These are phyloP conservation scores for Mylabris phalerata DNA, from an alignment of 1,140 invertebrate genomes.

Conservation along the genomic window DNA sequence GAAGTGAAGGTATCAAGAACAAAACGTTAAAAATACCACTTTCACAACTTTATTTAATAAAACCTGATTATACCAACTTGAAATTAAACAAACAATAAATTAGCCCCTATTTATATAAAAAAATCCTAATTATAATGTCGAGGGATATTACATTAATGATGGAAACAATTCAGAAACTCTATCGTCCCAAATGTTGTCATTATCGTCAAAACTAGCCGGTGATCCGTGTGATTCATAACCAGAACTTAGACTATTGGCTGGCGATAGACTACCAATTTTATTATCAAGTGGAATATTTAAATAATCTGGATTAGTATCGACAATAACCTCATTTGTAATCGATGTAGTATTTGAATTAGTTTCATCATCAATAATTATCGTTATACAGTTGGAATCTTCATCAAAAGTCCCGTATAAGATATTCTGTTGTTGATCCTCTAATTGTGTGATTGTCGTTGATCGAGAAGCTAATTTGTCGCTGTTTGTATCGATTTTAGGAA, in stretches of 20 bases:
- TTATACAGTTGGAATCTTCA: slow-evolving; percentile 63
- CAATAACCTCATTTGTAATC: slow-evolving; percentile 43
- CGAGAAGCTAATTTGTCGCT: slow-evolving; percentile 10
- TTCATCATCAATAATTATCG: slow-evolving; percentile 60
- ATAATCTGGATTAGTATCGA: slow-evolving; percentile 23
- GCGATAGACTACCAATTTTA: slow-evolving; percentile 6
- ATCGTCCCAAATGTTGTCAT: slow-evolving; percentile 32
- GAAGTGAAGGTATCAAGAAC: neutral
- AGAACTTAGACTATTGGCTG: slow-evolving; percentile 32
- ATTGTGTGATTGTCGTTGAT: neutral
- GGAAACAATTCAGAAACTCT: slow-evolving; percentile 40
- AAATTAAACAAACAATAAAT: neutral
- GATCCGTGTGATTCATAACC: slow-evolving; percentile 41
- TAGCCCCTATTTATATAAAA: neutral
- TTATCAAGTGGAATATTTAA: slow-evolving; percentile 1
- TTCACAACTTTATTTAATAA: slow-evolving; percentile 6
- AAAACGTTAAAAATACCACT: slow-evolving; percentile 1
- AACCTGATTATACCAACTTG: neutral
- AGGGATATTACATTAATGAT: slow-evolving; percentile 29
- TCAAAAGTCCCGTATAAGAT: slow-evolving; percentile 61
- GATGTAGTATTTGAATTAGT: slow-evolving; percentile 28
- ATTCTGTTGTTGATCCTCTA: slow-evolving; percentile 30
- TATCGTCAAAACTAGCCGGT: slow-evolving; percentile 30
- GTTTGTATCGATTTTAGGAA: slow-evolving; percentile 24
- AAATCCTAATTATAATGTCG: neutral